Conservation (phyloP, 2,113 vertebrate species). For the Eulemur macaco region DNA sequence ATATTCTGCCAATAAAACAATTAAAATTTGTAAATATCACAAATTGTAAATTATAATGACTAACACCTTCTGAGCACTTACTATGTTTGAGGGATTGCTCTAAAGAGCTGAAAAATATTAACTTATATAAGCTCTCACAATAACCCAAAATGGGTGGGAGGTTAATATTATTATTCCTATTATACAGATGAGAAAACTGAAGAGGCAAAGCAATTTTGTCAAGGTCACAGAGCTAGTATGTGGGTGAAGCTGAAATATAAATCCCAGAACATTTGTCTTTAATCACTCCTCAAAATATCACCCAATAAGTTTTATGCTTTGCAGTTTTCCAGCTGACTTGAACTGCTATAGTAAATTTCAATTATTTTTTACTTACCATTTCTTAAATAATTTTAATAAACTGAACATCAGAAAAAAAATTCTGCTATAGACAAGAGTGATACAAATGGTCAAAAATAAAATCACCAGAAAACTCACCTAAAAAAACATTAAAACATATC, state of each 20-base stretch:
- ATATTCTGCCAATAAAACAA: background rate
- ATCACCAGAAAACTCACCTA: background rate
- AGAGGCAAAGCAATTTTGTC: background rate
- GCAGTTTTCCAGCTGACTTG: background rate
- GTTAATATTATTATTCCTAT: background rate
- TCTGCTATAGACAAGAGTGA: background rate
- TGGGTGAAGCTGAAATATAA: background rate
- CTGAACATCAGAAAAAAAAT: background rate
- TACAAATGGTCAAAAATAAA: slow-evolving; percentile 13
- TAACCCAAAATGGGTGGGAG: background rate
- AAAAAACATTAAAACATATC: background rate
- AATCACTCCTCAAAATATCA: background rate
- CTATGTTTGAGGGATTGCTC: background rate
- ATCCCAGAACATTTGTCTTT: background rate
- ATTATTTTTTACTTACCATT: background rate
- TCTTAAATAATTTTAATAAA: background rate
- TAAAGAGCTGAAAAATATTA: background rate
- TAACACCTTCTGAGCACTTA: background rate
- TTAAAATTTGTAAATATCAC: background rate
- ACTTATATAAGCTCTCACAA: background rate
- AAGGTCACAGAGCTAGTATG: background rate
- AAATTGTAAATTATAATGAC: background rate
- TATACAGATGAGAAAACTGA: background rate
- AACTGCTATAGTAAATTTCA: slow-evolving; percentile 1
- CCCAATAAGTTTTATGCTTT: background rate